A percentile compares a stretch with the other conserved stretches of the same genome.
Conservation (phyloP, 2,797 vertebrate species). For the Odontamblyopus rebecca region DNA sequence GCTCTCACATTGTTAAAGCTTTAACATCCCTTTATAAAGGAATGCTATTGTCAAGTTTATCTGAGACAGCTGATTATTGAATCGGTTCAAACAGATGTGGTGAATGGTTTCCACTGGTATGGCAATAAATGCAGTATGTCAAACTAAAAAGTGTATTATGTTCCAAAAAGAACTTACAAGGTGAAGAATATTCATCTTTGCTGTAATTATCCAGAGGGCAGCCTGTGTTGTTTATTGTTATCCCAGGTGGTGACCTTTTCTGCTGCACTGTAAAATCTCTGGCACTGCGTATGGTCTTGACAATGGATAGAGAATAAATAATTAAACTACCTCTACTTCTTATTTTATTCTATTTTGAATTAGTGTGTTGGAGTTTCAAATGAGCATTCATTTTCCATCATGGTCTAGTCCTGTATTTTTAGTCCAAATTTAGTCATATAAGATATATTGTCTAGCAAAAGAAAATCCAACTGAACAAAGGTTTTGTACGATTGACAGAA, state of each 20-base stretch:
- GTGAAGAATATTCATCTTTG: constrained; percentile 1
- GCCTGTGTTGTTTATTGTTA: background rate
- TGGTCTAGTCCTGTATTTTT: background rate
- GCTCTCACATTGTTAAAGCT: background rate
- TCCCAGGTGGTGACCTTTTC: constrained; percentile 8
- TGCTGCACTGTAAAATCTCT: background rate
- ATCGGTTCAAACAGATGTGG: background rate
- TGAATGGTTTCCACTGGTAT: background rate
- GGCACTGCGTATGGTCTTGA: background rate
- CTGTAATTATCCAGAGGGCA: constrained; percentile 7
- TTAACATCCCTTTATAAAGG: background rate
- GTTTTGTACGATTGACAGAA: too few species aligned
- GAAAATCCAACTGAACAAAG: too few species aligned
- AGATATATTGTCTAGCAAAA: too few species aligned
- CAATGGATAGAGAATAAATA: constrained; percentile 1
- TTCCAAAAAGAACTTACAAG: background rate
- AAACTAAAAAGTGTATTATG: background rate
- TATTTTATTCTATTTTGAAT: background rate
- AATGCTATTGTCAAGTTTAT: background rate
- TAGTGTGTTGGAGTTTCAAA: background rate
- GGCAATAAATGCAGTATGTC: background rate
- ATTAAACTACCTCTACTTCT: background rate
- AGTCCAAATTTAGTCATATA: background rate
- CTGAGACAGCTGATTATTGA: background rate
- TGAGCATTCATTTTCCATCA: background rate